Evolutionary conservation across 2,113 vertebrate species (phyloP).

Genomic region (Melozone crissalis): DNA sequence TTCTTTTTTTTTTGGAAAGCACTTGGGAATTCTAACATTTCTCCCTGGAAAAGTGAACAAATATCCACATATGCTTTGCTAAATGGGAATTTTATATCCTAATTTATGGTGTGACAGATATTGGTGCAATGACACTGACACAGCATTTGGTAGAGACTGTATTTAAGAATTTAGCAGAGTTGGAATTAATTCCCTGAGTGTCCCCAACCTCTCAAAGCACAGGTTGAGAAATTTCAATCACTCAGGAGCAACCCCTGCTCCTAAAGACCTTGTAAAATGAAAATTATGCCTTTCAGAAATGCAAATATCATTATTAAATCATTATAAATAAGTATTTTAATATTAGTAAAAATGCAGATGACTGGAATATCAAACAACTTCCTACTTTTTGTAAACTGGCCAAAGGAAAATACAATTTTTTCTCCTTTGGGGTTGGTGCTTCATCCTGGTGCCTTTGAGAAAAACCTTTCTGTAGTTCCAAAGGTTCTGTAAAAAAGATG

Average conservation of each 20-base stretch:
- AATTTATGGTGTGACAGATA: fast-evolving
- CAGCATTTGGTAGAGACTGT: not conserved
- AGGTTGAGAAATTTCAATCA: not conserved
- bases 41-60: not conserved
- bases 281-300: not conserved
- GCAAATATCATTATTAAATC: not conserved
- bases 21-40: not conserved
- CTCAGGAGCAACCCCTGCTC: not conserved
- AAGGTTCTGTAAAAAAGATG: not conserved
- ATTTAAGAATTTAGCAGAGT: not conserved
- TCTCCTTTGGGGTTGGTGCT: not conserved
- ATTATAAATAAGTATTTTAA: not conserved
- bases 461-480: not conserved
- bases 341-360: not conserved
- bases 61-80: not conserved
- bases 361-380: not conserved
- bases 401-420: not conserved
- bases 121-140: not conserved
- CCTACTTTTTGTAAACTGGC: not conserved
- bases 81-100: not conserved
- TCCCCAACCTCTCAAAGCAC: not conserved
- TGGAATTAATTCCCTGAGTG: not conserved
- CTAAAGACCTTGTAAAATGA: not conserved
- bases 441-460: not conserved
- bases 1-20: not conserved